Conservation (phyloP, 2,797 vertebrate species). For the Pangasius sanitwongsei region DNA sequence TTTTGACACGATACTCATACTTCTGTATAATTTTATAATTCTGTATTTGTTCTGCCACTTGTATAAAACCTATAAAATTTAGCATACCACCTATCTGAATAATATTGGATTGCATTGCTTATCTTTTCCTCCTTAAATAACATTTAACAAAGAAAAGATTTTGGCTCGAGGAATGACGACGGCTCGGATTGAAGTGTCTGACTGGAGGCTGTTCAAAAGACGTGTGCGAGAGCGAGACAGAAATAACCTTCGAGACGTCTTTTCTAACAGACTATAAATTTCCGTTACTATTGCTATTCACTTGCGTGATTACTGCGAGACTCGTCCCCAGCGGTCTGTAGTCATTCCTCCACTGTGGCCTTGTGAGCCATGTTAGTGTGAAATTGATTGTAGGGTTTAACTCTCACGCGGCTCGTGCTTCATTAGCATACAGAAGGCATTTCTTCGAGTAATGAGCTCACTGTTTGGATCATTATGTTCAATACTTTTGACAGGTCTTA, state of each 20-base stretch:
- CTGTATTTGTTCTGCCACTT: neutral
- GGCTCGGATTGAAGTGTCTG: neutral
- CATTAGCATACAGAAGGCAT: constrained; percentile 16
- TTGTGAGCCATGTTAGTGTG: constrained; percentile 10
- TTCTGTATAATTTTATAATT: no score
- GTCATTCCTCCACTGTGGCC: neutral
- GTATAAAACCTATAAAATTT: neutral
- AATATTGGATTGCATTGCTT: neutral
- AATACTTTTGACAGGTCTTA: neutral
- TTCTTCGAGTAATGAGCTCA: neutral
- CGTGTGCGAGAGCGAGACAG: neutral
- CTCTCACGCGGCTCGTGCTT: constrained; percentile 8
- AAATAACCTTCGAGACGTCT: neutral
- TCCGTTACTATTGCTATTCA: constrained; percentile 22
- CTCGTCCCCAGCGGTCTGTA: neutral
- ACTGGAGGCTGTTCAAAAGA: neutral
- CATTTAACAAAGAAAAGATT: neutral
- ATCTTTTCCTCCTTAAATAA: neutral
- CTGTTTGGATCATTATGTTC: constrained; percentile 12
- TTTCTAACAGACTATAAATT: constrained; percentile 8
- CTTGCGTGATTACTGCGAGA: constrained; percentile 13
- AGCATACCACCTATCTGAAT: neutral
- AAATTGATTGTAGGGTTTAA: constrained; percentile 34
- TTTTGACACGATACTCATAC: neutral
- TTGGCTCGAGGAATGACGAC: no score